These are phyloP conservation scores for Falco berigora DNA, from an alignment of 2,797 vertebrate species.

Conservation along the genomic window DNA sequence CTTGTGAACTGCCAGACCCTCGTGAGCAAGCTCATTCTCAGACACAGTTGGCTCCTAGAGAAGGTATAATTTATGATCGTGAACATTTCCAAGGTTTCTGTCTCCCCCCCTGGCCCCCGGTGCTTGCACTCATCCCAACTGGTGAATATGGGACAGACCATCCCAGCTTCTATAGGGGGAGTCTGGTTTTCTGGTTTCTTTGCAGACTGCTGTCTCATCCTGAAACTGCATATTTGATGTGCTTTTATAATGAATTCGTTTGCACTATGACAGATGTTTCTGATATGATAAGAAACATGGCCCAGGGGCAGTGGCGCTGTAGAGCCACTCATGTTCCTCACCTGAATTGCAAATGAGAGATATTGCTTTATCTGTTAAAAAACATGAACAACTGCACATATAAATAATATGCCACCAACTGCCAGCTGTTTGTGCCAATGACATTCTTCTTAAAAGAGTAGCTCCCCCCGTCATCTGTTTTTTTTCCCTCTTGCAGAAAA, in stretches of 20 bases:
- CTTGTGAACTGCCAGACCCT: neutral
- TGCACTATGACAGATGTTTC: conserved; percentile 15
- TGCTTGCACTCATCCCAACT: neutral
- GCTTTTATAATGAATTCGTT: conserved; percentile 2
- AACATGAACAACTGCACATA: conserved; percentile 9
- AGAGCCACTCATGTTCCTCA: neutral
- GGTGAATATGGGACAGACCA: neutral
- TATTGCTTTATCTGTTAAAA: conserved; percentile 44
- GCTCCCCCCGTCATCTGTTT: neutral
- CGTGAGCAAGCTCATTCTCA: neutral
- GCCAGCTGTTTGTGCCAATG: conserved; percentile 58
- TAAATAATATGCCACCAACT: conserved; percentile 42
- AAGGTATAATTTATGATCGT: neutral
- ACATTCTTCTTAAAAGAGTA: conserved; percentile 19
- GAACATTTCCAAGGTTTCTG: neutral
- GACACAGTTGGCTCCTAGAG: neutral
- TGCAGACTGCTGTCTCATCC: conserved; percentile 4
- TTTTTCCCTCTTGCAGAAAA: conserved; percentile 12
- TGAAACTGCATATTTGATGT: neutral
- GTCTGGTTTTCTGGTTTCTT: neutral
- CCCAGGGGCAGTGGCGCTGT: neutral
- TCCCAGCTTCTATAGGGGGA: neutral
- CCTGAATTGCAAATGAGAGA: conserved; percentile 30
- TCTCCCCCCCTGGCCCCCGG: neutral
- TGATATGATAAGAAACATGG: neutral